Conservation (phyloP, 1,140 invertebrate genomes). For the Choristoneura fumiferana region DNA sequence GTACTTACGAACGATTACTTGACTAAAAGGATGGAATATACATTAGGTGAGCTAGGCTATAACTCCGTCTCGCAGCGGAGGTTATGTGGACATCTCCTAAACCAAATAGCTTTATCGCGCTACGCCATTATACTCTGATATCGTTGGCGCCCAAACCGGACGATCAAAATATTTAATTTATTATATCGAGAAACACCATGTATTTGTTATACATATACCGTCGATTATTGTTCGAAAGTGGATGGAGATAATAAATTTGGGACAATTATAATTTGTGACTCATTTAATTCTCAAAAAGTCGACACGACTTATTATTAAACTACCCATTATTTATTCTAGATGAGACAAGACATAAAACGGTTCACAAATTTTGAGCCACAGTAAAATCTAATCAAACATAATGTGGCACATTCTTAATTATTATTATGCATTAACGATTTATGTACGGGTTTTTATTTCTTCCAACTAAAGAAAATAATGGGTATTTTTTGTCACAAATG, state of each 20-base stretch:
- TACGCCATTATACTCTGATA: conserved; percentile 50
- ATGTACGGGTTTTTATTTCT: background rate
- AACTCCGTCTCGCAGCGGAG: conserved; percentile 33
- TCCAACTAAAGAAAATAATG: background rate
- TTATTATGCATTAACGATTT: conserved; percentile 27
- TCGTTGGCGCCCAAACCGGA: conserved; percentile 23
- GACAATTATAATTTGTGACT: conserved; percentile 44
- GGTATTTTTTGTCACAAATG: conserved; percentile 40
- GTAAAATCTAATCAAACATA: conserved; percentile 9
- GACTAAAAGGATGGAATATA: conserved; percentile 75
- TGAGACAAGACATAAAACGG: background rate
- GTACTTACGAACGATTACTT: conserved; percentile 63
- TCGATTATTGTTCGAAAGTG: conserved; percentile 70
- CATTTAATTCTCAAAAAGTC: conserved; percentile 50
- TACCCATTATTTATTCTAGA: conserved; percentile 33
- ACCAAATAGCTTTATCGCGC: conserved; percentile 41
- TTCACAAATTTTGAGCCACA: background rate
- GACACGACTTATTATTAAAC: conserved; percentile 50
- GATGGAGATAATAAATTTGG: conserved; percentile 70
- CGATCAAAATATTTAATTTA: background rate
- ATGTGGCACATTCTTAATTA: conserved; percentile 17
- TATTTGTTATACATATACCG: conserved; percentile 43
- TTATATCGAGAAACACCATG: conserved; percentile 22
- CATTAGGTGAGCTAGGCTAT: conserved; percentile 67
- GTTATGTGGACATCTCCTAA: conserved; percentile 49